Base-by-base conservation (phyloP, 2,113 vertebrate genomes). In the Rhynchomys soricoides region DNA sequence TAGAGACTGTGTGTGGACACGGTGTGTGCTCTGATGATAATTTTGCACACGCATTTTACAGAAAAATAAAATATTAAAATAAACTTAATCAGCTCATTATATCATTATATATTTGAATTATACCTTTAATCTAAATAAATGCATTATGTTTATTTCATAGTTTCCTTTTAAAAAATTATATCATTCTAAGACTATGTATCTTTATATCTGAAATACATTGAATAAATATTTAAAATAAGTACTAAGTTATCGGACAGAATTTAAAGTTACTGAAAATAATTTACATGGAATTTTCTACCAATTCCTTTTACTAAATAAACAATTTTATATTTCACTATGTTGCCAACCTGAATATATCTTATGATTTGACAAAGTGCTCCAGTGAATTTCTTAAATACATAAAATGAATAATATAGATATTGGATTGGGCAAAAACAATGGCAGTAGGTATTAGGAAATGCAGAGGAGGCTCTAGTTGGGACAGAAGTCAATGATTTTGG, bases 191-290 rank as follows among this genome's bases (percentile, higher is more conserved):
- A 16, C 52, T 97, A 40, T 82, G 73, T 64, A 94, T 81, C 11
- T 91, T 93, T 22, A 85, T 89, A 71, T 90, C 40, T 87, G 59
- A 94, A 89, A 74, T 91, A 55, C 19, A 87, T 52, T 93, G 95
- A 66, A 17, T 85, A 93, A 96, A 19, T 45, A 85, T 94, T 68
- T 62, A 96, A 97, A 98, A 95, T 97, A 98, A 98, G 98, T 98
- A 90, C 94, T 95, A 90, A 93, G 21, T 31, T 97, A 89, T 57
- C 97, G 68, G 82, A 98, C 98, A 66, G 97, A 78, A 48, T 91
- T 96, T 96, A 78, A 92, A 95, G 21, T 97, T 95, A 95, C 15
- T 16, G 83, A 73, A 98, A 95, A 94, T 93, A 95, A 93, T 89
- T 59, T 95, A 95, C 86, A 5, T 75, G 96, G 24, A 89, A 5